phyloP scores from a whole-genome alignment of 2,888 invertebrate genomes.

The Trissoscelio sp. region DNA sequence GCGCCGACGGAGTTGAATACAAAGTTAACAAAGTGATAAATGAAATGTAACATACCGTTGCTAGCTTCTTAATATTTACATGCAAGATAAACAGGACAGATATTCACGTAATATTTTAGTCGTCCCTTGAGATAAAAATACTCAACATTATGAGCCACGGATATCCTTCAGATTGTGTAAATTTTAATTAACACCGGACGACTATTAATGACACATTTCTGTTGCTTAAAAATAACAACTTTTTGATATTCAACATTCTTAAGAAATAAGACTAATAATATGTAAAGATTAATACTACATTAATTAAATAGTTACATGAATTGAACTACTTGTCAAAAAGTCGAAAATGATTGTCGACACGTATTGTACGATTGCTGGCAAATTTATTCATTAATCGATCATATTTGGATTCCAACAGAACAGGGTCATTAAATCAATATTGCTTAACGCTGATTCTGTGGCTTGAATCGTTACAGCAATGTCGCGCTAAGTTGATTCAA shows the following conservation, averaged over 20 bases:
- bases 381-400: constrained; percentile 14
- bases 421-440: constrained; percentile 39
- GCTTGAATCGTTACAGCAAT: constrained; percentile 34
- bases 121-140: constrained; percentile 28
- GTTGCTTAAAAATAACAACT: too few relatives aligned
- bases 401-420: constrained; percentile 20
- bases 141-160: not conserved
- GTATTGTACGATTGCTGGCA: not conserved
- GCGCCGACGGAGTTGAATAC: not conserved
- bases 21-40: constrained; percentile 5
- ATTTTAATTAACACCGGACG: constrained; percentile 17
- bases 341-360: not conserved
- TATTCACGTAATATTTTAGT: constrained; percentile 4
- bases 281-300: not conserved
- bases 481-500: constrained; percentile 41
- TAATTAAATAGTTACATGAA: too few relatives aligned
- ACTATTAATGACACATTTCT: not conserved
- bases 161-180: constrained; percentile 1
- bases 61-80: constrained; percentile 23
- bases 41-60: constrained; percentile 4
- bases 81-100: constrained; percentile 20
- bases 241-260: too few relatives aligned
- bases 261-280: too few relatives aligned
- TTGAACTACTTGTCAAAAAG: too few relatives aligned
- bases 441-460: constrained; percentile 38